A percentile compares a stretch with the other conserved stretches of the same genome.
These are phyloP conservation scores for Anoura caudifer DNA, from an alignment of 2,113 vertebrate species.

Conservation along the genomic window DNA sequence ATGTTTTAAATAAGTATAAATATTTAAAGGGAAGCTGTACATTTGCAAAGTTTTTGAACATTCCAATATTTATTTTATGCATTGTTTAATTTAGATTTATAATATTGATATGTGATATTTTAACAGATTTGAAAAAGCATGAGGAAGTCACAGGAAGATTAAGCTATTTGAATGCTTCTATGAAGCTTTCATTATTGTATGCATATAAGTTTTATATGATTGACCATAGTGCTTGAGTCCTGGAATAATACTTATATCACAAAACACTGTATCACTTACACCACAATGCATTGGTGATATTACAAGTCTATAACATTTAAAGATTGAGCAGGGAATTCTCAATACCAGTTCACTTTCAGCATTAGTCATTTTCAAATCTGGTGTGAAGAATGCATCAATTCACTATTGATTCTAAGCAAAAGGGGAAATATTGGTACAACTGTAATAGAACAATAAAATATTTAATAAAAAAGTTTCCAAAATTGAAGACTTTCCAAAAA, in stretches of 20 bases:
- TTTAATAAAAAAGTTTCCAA: too few species aligned
- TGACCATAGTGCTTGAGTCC: background rate
- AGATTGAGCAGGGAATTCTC: background rate
- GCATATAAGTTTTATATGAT: background rate
- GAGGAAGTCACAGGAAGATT: background rate
- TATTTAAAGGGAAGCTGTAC: background rate
- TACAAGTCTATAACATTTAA: background rate
- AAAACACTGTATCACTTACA: background rate
- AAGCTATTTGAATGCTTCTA: background rate
- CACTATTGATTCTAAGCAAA: background rate
- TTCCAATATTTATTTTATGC: background rate
- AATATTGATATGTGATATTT: slow-evolving; percentile 6
- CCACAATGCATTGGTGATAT: background rate
- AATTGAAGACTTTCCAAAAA: background rate
- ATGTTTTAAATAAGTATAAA: slow-evolving; percentile 11
- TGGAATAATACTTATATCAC: background rate
- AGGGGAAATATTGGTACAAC: too few species aligned
- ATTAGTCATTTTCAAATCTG: slow-evolving; percentile 50
- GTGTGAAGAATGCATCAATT: slow-evolving; percentile 28
- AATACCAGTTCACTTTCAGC: slow-evolving; percentile 16
- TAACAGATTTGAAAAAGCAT: background rate
- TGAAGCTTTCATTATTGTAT: background rate
- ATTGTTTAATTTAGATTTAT: slow-evolving; percentile 10
- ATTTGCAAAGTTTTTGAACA: slow-evolving; percentile 19
- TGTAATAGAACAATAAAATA: too few species aligned